Conservation (phyloP, 2,888 invertebrate genomes). For the Lycocerus yunnanus region DNA sequence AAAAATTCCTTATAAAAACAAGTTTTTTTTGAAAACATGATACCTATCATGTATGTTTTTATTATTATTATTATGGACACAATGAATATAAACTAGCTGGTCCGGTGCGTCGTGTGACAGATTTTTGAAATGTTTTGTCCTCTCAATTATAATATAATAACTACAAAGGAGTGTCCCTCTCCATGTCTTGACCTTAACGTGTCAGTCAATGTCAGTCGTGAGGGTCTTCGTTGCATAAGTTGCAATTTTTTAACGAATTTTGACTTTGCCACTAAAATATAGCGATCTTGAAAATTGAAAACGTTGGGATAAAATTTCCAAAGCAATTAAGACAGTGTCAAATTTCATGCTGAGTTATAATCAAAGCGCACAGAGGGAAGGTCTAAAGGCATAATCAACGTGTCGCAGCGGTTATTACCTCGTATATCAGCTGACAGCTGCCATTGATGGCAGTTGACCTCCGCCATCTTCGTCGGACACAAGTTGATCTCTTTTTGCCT, state of each 20-base stretch:
- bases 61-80: slow-evolving; percentile 24
- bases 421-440: slow-evolving; percentile 59
- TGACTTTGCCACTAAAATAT: neutral
- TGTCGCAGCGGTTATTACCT: slow-evolving; percentile 55
- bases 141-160: slow-evolving; percentile 50
- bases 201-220: slow-evolving; percentile 12
- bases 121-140: slow-evolving; percentile 50
- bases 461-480: slow-evolving; percentile 30
- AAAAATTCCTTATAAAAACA: slow-evolving; percentile 7
- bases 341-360: slow-evolving; percentile 25
- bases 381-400: slow-evolving; percentile 45
- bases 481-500: slow-evolving; percentile 26
- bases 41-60: slow-evolving; percentile 20
- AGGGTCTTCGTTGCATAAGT: neutral
- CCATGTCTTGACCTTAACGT: slow-evolving; percentile 39
- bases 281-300: neutral
- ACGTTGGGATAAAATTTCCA: slow-evolving; percentile 1
- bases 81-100: slow-evolving; percentile 40
- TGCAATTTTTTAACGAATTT: neutral
- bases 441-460: slow-evolving; percentile 55
- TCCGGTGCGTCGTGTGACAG: slow-evolving; percentile 45
- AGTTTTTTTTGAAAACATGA: slow-evolving; percentile 18
- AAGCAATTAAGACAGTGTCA: slow-evolving; percentile 32
- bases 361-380: slow-evolving; percentile 21
- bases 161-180: slow-evolving; percentile 47